A percentile compares a stretch with the other conserved stretches of the same genome.
These are phyloP conservation scores for Motacilla alba DNA, from an alignment of 2,113 vertebrate species.

Conservation along the genomic window DNA sequence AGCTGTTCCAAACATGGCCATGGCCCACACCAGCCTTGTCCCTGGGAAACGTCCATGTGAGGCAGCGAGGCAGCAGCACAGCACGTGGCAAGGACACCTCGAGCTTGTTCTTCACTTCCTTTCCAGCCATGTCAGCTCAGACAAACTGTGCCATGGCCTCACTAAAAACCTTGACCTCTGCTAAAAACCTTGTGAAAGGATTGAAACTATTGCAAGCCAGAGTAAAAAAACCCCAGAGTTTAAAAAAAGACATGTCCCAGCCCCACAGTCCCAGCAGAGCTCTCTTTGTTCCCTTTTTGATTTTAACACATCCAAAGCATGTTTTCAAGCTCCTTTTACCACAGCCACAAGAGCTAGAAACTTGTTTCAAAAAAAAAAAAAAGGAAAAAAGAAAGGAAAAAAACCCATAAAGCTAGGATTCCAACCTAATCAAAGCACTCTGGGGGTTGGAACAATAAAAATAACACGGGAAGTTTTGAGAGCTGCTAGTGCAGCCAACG, in stretches of 20 bases:
- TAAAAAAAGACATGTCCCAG: background rate
- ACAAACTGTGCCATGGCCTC: background rate
- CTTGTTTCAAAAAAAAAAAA: background rate
- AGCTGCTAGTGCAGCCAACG: background rate
- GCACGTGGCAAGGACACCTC: accelerated
- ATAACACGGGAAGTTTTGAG: background rate
- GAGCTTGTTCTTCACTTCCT: background rate
- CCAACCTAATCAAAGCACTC: constrained; percentile 29
- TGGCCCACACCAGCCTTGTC: accelerated
- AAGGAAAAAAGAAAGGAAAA: no score
- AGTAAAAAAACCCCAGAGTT: background rate
- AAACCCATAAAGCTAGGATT: background rate
- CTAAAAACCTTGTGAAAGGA: background rate
- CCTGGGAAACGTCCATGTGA: background rate
- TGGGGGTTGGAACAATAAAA: constrained; percentile 20
- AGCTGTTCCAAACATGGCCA: accelerated
- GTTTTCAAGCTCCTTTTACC: constrained; percentile 18
- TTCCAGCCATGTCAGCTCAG: background rate
- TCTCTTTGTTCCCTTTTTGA: background rate
- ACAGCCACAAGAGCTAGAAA: background rate
- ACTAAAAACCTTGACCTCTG: background rate
- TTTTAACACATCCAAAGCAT: background rate
- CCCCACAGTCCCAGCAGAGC: background rate
- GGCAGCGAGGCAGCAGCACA: accelerated
- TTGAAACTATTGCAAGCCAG: background rate